These are phyloP conservation scores for Planococcus citri DNA, from an alignment of 1,140 invertebrate species.

Conservation along the genomic window DNA sequence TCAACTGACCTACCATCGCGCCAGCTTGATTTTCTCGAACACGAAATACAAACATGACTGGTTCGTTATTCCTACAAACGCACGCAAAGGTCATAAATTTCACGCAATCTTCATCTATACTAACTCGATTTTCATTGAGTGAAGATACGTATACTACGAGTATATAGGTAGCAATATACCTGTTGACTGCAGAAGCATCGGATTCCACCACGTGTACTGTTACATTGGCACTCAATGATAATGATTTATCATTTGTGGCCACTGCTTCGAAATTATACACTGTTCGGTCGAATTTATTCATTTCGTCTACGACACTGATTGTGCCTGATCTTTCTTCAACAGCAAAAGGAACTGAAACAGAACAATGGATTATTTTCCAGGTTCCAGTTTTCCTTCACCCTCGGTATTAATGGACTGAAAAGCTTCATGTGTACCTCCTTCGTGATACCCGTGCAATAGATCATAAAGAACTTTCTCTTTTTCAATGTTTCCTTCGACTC, in stretches of 20 bases:
- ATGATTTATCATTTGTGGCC: slow-evolving; percentile 50
- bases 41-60: slow-evolving; percentile 55
- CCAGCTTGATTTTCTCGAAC: slow-evolving; percentile 64
- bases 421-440: slow-evolving; percentile 47
- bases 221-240: slow-evolving; percentile 61
- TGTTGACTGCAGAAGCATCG: slow-evolving; percentile 47
- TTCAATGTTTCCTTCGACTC: slow-evolving; percentile 54
- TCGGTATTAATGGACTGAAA: neutral
- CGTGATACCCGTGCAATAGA: slow-evolving; percentile 62
- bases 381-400: neutral
- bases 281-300: slow-evolving; percentile 51
- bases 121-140: neutral
- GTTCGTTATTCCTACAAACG: slow-evolving; percentile 33
- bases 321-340: slow-evolving; percentile 78
- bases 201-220: slow-evolving; percentile 70
- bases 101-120: neutral
- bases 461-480: slow-evolving; percentile 56
- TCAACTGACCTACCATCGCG: slow-evolving; percentile 57
- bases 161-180: slow-evolving; percentile 37
- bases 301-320: slow-evolving; percentile 66
- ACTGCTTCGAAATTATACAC: slow-evolving; percentile 70
- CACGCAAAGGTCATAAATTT: neutral
- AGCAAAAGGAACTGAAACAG: slow-evolving; percentile 68
- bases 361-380: neutral
- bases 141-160: too few relatives aligned